Conservation (phyloP, 2,888 invertebrate species). For the Sminthurides aquaticus region DNA sequence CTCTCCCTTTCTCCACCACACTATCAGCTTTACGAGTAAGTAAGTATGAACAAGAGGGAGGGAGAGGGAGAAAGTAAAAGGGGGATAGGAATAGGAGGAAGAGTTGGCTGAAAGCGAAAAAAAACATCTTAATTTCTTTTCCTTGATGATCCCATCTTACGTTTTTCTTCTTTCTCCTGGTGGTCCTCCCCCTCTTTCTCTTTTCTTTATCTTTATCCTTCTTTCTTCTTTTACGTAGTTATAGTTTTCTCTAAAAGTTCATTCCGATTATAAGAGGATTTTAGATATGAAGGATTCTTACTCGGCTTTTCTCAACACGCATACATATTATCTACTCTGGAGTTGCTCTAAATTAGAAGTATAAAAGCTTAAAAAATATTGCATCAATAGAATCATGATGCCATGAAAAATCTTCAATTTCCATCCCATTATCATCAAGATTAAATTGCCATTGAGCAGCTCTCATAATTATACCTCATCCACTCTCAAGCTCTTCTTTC, state of each 20-base stretch:
- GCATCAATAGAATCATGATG: slow-evolving; percentile 29
- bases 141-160: slow-evolving; percentile 28
- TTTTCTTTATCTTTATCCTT: slow-evolving; percentile 3
- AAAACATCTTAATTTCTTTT: slow-evolving; percentile 36
- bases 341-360: neutral
- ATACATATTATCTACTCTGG: no score
- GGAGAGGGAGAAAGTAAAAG: slow-evolving; percentile 8
- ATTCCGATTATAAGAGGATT: no score
- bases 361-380: slow-evolving; percentile 22
- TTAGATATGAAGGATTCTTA: no score
- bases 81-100: slow-evolving; percentile 9
- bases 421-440: slow-evolving; percentile 35
- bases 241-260: neutral
- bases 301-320: no score
- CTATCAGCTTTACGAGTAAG: no score
- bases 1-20: neutral
- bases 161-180: slow-evolving; percentile 13
- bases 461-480: slow-evolving; percentile 30
- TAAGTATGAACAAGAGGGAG: neutral
- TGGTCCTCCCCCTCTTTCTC: no score
- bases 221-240: slow-evolving; percentile 22
- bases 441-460: slow-evolving; percentile 30
- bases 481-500: slow-evolving; percentile 21
- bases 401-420: slow-evolving; percentile 32
- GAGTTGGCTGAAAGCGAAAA: slow-evolving; percentile 15